Evolutionary conservation across 2,888 invertebrate species (phyloP).

Genomic region (Pandemis cinnamomeana): DNA sequence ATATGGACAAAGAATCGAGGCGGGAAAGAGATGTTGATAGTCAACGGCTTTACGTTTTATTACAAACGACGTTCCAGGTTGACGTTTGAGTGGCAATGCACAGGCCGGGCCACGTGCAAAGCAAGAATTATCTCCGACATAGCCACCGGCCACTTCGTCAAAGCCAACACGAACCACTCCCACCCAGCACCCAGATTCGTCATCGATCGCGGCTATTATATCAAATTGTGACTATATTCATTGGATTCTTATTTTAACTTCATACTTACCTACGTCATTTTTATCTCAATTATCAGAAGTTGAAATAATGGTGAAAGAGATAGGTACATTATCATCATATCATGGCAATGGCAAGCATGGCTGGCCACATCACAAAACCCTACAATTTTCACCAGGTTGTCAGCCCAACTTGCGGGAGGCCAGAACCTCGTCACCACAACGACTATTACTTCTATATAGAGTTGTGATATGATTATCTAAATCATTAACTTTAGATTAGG

Average conservation of each 20-base stretch:
- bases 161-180: not conserved
- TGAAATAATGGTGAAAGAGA: too few species aligned
- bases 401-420: too few species aligned
- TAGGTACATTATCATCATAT: too few species aligned
- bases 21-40: constrained; percentile 8
- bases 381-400: too few species aligned
- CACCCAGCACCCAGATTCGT: not conserved
- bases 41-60: constrained; percentile 15
- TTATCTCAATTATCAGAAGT: too few species aligned
- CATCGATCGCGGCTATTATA: not conserved
- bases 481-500: too few species aligned
- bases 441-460: too few species aligned
- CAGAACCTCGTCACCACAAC: too few species aligned
- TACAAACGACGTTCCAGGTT: not conserved
- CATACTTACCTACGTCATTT: too few species aligned
- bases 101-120: not conserved
- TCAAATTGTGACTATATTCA: not conserved
- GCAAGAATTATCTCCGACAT: not conserved
- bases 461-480: too few species aligned
- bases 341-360: too few species aligned
- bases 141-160: not conserved
- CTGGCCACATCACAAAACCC: too few species aligned
- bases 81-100: constrained; percentile 5
- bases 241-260: not conserved
- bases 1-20: not conserved